Evolutionary conservation across 2,797 vertebrate genomes (phyloP), one percentile per base, ranked within the genome.

Genomic region (Melanotaenia boesemani): DNA sequence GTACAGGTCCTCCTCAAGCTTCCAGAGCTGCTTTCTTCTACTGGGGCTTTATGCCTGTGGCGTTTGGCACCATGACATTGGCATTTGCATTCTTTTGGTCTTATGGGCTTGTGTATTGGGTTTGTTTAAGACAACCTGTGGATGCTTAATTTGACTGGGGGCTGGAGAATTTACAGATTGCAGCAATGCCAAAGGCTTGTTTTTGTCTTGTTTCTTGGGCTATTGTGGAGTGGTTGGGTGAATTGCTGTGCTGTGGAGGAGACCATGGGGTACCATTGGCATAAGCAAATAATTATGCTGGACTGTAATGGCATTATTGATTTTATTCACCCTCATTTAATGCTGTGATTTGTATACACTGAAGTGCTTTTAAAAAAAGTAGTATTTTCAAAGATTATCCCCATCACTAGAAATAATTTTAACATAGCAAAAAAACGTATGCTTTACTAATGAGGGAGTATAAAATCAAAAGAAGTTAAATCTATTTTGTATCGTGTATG

Each of bases 81-180:
- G 58, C 58, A 30, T 61, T 62, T 62, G n/a, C 24, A 26, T 52
- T 46, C 28, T 18, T 24, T 37, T 13, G 30, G 28, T 50, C 30
- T 22, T 9, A 11, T n/a, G 30, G 39, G 30, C 11, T 13, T 34
- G 20, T 48, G 24, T 18, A 48, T 32, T 34, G 2, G 15, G n/a
- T 63, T 41, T 13, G 32, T 72, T 72, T 48, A 39, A 64, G 28
- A n/a, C 37, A 57, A 57, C 54, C 30, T 46, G 54, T 36, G 61
- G 52, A 57, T 44, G 39, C 61, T 54, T 9, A 57, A 57, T 39
- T 70, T 70, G 46, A 50, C 34, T 70, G n/a, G 34, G 36, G 20
- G 37, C 32, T 20, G 20, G 34, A 34, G 24, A 62, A 6, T 60
- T 54, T 70, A 20, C 55, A 58, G 26, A 56, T 34, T 58, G 4